Evolutionary conservation across 2,797 vertebrate species (phyloP), one percentile per base, ranked within the genome.

Genomic region (Lerista edwardsae): DNA sequence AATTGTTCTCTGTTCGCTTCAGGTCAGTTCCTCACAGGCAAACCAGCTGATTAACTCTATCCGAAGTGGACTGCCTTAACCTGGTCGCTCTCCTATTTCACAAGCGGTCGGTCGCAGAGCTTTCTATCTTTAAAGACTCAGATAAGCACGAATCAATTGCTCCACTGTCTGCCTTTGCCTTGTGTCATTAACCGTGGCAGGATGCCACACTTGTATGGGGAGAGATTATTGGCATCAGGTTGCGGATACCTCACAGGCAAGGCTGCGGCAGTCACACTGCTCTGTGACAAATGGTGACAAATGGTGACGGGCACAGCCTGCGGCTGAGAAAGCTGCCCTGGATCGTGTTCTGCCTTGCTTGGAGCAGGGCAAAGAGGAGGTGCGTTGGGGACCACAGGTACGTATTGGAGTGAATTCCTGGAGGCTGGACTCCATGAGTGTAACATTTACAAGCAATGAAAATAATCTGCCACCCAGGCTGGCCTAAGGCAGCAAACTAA

Each of bases 51-150:
- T 92, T 94, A 92, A 88, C 82, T 93, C 12, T 85, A 92, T 83
- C 86, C 82, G n/a, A 62, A 89, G 84, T 90, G 82, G 88, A 92
- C 87, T 92, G 84, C 79, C 91, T 92, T 93, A 92, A 92, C 89
- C 90, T 88, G 86, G 47, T 75, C 85, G 79, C 74, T 84, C 31
- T 69, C 85, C 87, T 85, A 87, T 90, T 92, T 94, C 82, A 74
- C 17, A 57, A 89, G 87, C 89, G 77, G 84, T 88, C 84, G 91
- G 84, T 88, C 84, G 91, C 91, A 91, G 57, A 93, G 88, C 75
- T 55, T 91, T 88, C 87, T 91, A 89, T 90, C 86, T 90, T 86
- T 89, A 93, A 93, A 90, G 90, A 90, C 83, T 89, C 91, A 86
- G 91, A 89, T 89, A 90, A 91, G 89, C 75, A 88, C 86, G 79